These are phyloP conservation scores for Drosophila athabasca DNA, from an alignment of 1,140 invertebrate species.

Conservation along the genomic window DNA sequence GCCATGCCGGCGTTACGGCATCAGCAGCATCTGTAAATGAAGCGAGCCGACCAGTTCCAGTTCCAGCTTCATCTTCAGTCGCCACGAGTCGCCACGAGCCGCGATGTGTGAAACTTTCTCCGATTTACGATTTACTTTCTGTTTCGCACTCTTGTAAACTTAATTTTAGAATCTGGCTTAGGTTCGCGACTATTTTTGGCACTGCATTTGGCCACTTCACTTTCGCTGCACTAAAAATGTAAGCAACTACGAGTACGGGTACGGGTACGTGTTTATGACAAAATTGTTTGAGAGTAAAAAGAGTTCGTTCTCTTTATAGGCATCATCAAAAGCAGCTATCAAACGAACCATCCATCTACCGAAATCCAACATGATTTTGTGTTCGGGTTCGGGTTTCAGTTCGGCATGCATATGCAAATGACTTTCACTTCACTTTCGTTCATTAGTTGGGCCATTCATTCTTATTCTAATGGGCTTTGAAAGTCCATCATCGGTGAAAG, in stretches of 20 bases:
- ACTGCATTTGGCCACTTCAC: slow-evolving; percentile 58
- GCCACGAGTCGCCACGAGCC: background rate
- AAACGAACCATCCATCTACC: slow-evolving; percentile 1
- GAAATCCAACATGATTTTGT: slow-evolving; percentile 2
- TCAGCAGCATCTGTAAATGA: slow-evolving; percentile 52
- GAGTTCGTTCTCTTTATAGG: too few relatives aligned
- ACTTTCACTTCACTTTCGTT: slow-evolving; percentile 81
- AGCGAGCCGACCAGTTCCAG: slow-evolving; percentile 9
- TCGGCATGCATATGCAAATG: slow-evolving; percentile 63
- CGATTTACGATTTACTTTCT: slow-evolving; percentile 79
- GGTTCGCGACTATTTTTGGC: slow-evolving; percentile 22
- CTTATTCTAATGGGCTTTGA: slow-evolving; percentile 71
- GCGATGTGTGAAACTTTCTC: slow-evolving; percentile 61
- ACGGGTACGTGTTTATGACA: too few relatives aligned
- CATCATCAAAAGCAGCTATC: slow-evolving; percentile 49
- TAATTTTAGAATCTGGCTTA: slow-evolving; percentile 63
- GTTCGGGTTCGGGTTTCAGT: background rate
- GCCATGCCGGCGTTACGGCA: slow-evolving; percentile 60
- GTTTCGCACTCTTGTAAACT: slow-evolving; percentile 65
- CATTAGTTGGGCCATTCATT: slow-evolving; percentile 64
- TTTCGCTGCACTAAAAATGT: slow-evolving; percentile 68
- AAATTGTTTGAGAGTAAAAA: too few relatives aligned
- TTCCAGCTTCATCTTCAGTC: too few relatives aligned
- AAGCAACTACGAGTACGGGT: slow-evolving; percentile 40
- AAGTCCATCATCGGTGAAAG: slow-evolving; percentile 64